Conservation (phyloP, 2,888 invertebrate species). For the Hydriomena furcata region DNA sequence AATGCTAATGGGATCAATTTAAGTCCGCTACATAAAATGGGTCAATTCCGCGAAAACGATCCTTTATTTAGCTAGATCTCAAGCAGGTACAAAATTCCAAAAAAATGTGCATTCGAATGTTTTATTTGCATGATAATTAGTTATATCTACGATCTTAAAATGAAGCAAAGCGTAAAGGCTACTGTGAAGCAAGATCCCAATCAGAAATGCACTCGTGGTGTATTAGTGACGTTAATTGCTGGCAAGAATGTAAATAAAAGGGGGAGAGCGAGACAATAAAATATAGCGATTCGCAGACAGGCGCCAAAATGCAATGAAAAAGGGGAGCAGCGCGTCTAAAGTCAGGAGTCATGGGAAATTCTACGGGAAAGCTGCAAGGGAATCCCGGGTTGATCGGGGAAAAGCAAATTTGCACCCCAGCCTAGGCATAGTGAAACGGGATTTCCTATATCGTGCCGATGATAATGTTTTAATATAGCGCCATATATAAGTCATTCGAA, state of each 20-base stretch:
- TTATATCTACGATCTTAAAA: slow-evolving; percentile 24
- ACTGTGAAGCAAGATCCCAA: slow-evolving; percentile 35
- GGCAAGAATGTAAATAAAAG: slow-evolving; percentile 39
- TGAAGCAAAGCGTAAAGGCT: slow-evolving; percentile 32
- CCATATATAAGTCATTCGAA: slow-evolving; percentile 30
- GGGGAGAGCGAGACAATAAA: slow-evolving; percentile 41
- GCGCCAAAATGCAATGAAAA: slow-evolving; percentile 56
- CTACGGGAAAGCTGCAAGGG: slow-evolving; percentile 70
- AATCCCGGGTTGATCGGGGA: slow-evolving; percentile 63
- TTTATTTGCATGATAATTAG: slow-evolving; percentile 30
- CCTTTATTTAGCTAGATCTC: slow-evolving; percentile 17
- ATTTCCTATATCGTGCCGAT: slow-evolving; percentile 57
- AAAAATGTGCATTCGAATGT: slow-evolving; percentile 18
- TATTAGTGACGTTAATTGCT: slow-evolving; percentile 35
- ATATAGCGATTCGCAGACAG: slow-evolving; percentile 50
- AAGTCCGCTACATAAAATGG: slow-evolving; percentile 28
- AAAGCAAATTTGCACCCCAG: slow-evolving; percentile 56
- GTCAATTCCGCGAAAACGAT: slow-evolving; percentile 20
- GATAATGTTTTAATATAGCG: slow-evolving; percentile 31
- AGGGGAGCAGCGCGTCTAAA: slow-evolving; percentile 47
- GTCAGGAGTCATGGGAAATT: slow-evolving; percentile 64
- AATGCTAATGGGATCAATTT: slow-evolving; percentile 36
- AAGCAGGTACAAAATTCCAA: slow-evolving; percentile 20
- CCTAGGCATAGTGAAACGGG: slow-evolving; percentile 59
- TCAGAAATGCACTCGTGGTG: slow-evolving; percentile 32